Base-by-base conservation (phyloP, 2,797 vertebrate species). In the Characodon lateralis region DNA sequence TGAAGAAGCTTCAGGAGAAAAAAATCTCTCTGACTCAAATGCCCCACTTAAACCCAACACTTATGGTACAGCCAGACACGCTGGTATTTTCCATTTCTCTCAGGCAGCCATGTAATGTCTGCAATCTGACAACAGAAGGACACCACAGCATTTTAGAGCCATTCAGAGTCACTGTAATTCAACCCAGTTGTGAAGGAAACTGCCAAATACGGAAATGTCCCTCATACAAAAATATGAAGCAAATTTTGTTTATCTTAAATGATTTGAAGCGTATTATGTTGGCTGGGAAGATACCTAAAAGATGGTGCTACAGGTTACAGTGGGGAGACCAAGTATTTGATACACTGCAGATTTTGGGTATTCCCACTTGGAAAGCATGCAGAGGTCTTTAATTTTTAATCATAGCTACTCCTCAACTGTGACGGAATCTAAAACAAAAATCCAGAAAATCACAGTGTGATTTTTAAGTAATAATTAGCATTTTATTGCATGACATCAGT, bases 51-150 rank as follows among this genome's bases (percentile, higher is more conserved):
- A 41, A 24, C 20, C 63, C 63, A 22, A 35, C 31, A 24, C 10
- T 22, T 41, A 12, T 24, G 63, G 63, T 18, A 5, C 20, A 41
- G 20, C 35, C 35, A 66, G 20, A 66, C 35, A 66, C 63, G 41
- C 41, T 66, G 63, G 63, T 66, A 43, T 66, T 41, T 66, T 66
- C 35, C 63, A 41, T 41, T 31, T 9, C 59, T 72, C 63, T 66
- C 39, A 24, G 35, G 10, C 63, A 35, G 63, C 63, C 35, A 41
- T 41, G 63, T 66, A 39, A 66, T 41, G 63, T 43, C 53, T 55
- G 24, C 53, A 2, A 22, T 22, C 63, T 66, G 35, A 66, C 63
- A 66, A 66, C 63, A 66, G 9, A 66, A 41, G 20, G 63, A 66
- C 35, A 66, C 63, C 63, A 9, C 63, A 66, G 35, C 28, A 7